A percentile compares a stretch with the other conserved stretches of the same genome.
These are phyloP conservation scores for Cyrtodaria siliqua DNA, from an alignment of 2,888 invertebrate genomes.

Conservation along the genomic window DNA sequence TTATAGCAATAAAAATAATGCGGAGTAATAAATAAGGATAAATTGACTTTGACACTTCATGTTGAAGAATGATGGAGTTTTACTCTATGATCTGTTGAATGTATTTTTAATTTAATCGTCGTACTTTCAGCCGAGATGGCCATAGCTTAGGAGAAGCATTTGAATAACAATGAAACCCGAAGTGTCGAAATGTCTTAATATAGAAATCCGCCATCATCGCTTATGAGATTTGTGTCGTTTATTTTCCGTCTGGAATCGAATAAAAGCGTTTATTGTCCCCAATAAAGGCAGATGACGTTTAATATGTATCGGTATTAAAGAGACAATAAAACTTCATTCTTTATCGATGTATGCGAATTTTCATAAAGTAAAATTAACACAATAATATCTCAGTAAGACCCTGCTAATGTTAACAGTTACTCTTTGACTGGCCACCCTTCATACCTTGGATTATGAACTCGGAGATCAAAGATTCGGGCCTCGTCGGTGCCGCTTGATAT, in stretches of 20 bases:
- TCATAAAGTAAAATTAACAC: too few relatives aligned
- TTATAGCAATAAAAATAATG: conserved; percentile 63
- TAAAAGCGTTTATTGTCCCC: not conserved
- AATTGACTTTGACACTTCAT: conserved; percentile 62
- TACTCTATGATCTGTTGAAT: conserved; percentile 38
- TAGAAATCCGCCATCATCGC: not conserved
- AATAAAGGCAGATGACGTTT: not conserved
- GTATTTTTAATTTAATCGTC: conserved; percentile 34
- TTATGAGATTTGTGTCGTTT: not conserved
- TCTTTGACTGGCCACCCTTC: too few relatives aligned
- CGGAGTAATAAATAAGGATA: conserved; percentile 53
- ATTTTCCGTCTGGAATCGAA: not conserved
- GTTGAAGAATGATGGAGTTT: conserved; percentile 55
- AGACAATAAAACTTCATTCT: not conserved
- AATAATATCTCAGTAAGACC: too few relatives aligned
- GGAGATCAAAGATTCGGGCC: too few relatives aligned
- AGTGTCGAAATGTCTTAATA: conserved; percentile 7
- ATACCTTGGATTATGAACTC: too few relatives aligned
- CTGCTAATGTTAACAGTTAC: too few relatives aligned
- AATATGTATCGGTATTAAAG: not conserved
- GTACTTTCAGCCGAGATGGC: conserved; percentile 9
- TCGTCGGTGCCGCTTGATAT: too few relatives aligned
- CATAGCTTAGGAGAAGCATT: conserved; percentile 10
- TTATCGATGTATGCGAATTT: not conserved
- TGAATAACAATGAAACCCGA: conserved; percentile 15